Base-by-base conservation (phyloP, 1,140 invertebrate species). In the Polypedilum pembai region DNA sequence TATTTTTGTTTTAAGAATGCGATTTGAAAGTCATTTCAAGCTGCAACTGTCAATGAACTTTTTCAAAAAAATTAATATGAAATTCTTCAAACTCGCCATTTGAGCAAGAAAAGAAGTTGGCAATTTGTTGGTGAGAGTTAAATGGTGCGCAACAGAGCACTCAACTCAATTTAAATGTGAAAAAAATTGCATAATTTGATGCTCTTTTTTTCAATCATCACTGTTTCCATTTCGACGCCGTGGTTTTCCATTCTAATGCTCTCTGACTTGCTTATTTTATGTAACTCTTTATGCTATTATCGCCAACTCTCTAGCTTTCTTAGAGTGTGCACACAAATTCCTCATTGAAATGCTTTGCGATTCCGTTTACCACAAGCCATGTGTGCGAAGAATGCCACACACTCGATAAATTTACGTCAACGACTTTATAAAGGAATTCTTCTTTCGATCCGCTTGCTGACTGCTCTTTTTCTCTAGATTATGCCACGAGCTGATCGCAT, bases 401-500 rank as follows among this genome's bases (percentile, higher is more conserved):
- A 45, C 15, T 45, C 41, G 15, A 56, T 56, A 56, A 56, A 56
- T 56, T 56, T n/a, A 56, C 45, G 45, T 56, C 4, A 56, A n/a
- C n/a, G 45, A 4, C 45, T 56, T n/a, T 56, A 56, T 56, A 56
- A 56, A 56, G 45, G n/a, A 56, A 56, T 56, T 56, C 45, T 56
- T 56, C 45, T n/a, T 56, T 56, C 45, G 24, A 33, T 33, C 5
- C 24, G 24, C 24, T 33, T 5, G 24, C 24, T 33, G 24, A 5
- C 24, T 56, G n/a, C 10, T n/a, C 8, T 45, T 45, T 45, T 45
- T 12, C 8, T 45, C 45, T 56, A 56, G 45, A 56, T 56, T 56
- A 56, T 56, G 45, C 45, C 45, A 56, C 45, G 45, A 56, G 45
- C 45, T 56, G 10, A 56, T 56, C 45, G 45, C 45, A 56, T 56